Base-by-base conservation (phyloP, 2,113 vertebrate species). In the Gallinago jamesoni region DNA sequence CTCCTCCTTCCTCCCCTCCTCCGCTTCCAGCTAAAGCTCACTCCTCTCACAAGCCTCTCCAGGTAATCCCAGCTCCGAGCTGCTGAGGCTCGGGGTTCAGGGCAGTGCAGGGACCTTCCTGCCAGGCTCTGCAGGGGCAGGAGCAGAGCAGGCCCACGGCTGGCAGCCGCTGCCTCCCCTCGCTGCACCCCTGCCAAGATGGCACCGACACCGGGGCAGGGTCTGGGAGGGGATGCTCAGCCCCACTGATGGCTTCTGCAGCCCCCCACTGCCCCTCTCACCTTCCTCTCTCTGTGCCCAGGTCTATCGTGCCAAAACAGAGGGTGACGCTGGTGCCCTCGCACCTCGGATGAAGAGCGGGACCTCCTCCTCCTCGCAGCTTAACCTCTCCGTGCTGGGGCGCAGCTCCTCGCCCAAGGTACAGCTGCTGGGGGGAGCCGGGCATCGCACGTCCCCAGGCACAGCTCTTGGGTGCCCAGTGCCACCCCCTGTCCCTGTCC, bases 11-110 rank as follows among this genome's bases (percentile, higher is more conserved):
- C 56, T 99, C 98, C 92, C 99, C 99, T 97, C 99, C 99, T 89
- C 99, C 99, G 43, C 98, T 99, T 93, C 99, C 99, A 84, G 98
- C 98, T 98, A 99, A 99, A 98, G 98, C 97, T 98, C 97, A 98
- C 94, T 98, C 98, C 60, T 96, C 98, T 96, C 98, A 98, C 95
- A 98, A 98, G 95, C 98, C 98, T 55, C 94, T 97, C 90, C 99
- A 99, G 99, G 99, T 99, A 99, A 99, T 95, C 75, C 69, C 14
- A 4, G 27, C 48, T 93, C n/a, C 37, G 35, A 53, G 48, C 43
- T 7, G 5, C 78, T 2, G 2, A 41, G 47, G 33, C 64, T 90
- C 28, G 30, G 74, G 81, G n/a, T 69, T 22, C 1, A 28, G 90
- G 85, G 41, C 52, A 57, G 30, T 7, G 2, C 12, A 3, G 56